Percentiles rank a stretch among this genome's conserved stretches.
These are phyloP conservation scores for Deilephila elpenor DNA, from an alignment of 2,888 invertebrate species.

Conservation along the genomic window DNA sequence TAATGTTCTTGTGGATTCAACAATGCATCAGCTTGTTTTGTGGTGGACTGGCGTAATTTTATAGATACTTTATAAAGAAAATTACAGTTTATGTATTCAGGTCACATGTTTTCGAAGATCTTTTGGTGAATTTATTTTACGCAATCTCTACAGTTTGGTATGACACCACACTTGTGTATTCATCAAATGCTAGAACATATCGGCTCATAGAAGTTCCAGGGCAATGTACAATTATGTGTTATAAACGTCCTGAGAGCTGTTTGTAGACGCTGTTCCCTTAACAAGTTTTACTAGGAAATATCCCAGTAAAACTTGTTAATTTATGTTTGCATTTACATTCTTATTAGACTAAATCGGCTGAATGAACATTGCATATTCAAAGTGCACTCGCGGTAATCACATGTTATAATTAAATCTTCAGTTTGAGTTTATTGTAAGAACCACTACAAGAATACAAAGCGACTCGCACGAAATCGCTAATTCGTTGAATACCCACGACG, in stretches of 20 bases:
- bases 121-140: not conserved
- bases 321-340: constrained; percentile 22
- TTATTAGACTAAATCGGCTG: constrained; percentile 20
- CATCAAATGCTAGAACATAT: not conserved
- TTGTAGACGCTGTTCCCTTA: constrained; percentile 16
- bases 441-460: not conserved
- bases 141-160: not conserved
- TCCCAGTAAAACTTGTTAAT: constrained; percentile 21
- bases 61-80: not conserved
- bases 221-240: constrained; percentile 11
- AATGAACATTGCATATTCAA: constrained; percentile 20
- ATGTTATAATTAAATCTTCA: constrained; percentile 21
- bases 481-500: not conserved
- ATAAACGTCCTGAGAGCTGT: constrained; percentile 14
- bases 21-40: not conserved
- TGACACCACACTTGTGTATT: not conserved
- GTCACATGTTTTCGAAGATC: not conserved
- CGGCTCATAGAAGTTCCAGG: not conserved
- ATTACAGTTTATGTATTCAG: not conserved
- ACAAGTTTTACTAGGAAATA: constrained; percentile 20
- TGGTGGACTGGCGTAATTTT: not conserved
- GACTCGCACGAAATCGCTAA: not conserved
- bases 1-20: not conserved
- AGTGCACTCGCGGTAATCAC: not conserved
- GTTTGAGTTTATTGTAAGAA: constrained; percentile 2